Percentiles rank a stretch among this genome's conserved stretches.
Evolutionary conservation across 2,888 invertebrate genomes (phyloP).

Genomic region (Cataglyphis altisquamis): DNA sequence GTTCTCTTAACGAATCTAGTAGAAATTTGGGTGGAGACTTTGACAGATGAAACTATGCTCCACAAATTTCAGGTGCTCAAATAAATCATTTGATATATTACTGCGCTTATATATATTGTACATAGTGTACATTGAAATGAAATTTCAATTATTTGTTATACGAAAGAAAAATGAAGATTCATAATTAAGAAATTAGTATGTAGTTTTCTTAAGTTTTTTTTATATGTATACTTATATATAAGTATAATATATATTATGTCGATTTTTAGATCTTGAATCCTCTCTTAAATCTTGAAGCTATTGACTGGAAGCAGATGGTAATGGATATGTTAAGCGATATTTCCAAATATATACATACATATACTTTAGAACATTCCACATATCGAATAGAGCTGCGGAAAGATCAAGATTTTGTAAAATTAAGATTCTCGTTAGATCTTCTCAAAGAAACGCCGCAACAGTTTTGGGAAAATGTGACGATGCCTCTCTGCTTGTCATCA

Average conservation of each 20-base stretch:
- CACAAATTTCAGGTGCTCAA: conserved; percentile 76
- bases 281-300: conserved; percentile 70
- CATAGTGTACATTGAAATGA: neutral
- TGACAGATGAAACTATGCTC: conserved; percentile 69
- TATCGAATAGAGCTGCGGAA: conserved; percentile 75
- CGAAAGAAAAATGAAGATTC: neutral
- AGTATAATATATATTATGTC: neutral
- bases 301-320: conserved; percentile 73
- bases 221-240: neutral
- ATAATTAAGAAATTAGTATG: neutral
- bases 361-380: conserved; percentile 58
- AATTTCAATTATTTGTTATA: conserved; percentile 4
- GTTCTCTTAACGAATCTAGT: conserved; percentile 72
- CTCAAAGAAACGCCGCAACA: conserved; percentile 70
- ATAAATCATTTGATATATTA: neutral
- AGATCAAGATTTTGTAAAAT: conserved; percentile 74
- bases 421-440: conserved; percentile 79
- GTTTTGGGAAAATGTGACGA: conserved; percentile 79
- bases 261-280: conserved; percentile 79
- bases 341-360: conserved; percentile 63
- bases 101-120: neutral
- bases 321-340: conserved; percentile 76
- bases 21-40: conserved; percentile 74
- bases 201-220: neutral
- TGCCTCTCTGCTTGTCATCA: conserved; percentile 76